phyloP scores from a whole-genome alignment of 2,888 invertebrate species.

The Tyria jacobaeae region DNA sequence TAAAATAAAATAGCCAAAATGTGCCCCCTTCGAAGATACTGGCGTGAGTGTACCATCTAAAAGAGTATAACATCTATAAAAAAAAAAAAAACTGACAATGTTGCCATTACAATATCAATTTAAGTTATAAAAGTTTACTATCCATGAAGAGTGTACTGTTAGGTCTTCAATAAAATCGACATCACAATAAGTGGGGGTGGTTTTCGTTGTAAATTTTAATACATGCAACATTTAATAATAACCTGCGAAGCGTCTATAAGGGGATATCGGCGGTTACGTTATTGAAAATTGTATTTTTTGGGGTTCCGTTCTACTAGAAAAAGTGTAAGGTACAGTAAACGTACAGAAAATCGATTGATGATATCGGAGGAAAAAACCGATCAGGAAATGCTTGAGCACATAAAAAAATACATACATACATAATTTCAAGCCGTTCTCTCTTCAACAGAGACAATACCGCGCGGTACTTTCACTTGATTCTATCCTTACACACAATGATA shows the following conservation, averaged over 20 bases:
- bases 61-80: too few species aligned
- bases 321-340: neutral
- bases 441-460: too few species aligned
- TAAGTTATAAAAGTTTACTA: slow-evolving; percentile 59
- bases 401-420: too few species aligned
- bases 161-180: slow-evolving; percentile 64
- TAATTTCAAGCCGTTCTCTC: too few species aligned
- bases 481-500: too few species aligned
- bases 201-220: slow-evolving; percentile 71
- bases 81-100: slow-evolving; percentile 5
- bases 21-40: too few species aligned
- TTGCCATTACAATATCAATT: slow-evolving; percentile 23
- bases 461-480: too few species aligned
- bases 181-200: slow-evolving; percentile 58
- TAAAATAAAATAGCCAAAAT: too few species aligned
- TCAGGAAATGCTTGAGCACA: too few species aligned
- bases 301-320: neutral
- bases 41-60: too few species aligned
- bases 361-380: neutral
- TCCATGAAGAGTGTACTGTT: slow-evolving; percentile 55
- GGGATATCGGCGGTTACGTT: slow-evolving; percentile 54
- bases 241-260: slow-evolving; percentile 59
- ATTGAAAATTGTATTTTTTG: slow-evolving; percentile 44
- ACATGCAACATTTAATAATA: slow-evolving; percentile 83
- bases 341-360: neutral